phyloP scores from a whole-genome alignment of 2,797 vertebrate species.

The Lates japonicus region DNA sequence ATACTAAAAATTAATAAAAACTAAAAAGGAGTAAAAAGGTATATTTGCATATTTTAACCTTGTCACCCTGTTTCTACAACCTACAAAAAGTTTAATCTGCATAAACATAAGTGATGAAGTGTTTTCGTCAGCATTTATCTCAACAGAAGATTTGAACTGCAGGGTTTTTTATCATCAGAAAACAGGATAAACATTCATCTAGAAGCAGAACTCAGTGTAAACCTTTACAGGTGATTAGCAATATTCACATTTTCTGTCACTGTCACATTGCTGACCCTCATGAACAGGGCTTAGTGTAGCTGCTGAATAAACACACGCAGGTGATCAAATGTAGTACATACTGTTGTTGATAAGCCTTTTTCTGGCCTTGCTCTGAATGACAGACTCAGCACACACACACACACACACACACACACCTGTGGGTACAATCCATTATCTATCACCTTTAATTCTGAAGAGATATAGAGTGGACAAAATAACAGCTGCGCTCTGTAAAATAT shows the following conservation, averaged over 20 bases:
- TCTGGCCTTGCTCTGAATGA: not conserved
- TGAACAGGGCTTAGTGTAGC: not conserved
- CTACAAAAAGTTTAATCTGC: no score
- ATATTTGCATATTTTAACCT: no score
- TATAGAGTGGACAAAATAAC: not conserved
- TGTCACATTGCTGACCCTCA: slow-evolving; percentile 3
- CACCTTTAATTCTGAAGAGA: not conserved
- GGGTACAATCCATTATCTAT: not conserved
- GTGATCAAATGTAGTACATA: not conserved
- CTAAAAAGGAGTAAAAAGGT: no score
- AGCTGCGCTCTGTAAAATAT: no score
- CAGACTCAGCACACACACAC: not conserved
- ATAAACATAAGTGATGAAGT: no score
- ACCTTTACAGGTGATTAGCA: not conserved
- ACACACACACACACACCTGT: not conserved
- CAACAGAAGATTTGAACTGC: not conserved
- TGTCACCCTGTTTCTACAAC: no score
- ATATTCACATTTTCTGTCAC: not conserved
- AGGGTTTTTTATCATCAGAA: not conserved
- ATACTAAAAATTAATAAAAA: not conserved
- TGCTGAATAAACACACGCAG: slow-evolving; percentile 8
- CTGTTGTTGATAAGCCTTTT: not conserved
- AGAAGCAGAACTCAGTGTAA: not conserved
- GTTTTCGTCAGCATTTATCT: no score
- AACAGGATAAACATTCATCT: not conserved